phyloP scores from a whole-genome alignment of 2,113 vertebrate species.

The Tragelaphus imberbis region DNA sequence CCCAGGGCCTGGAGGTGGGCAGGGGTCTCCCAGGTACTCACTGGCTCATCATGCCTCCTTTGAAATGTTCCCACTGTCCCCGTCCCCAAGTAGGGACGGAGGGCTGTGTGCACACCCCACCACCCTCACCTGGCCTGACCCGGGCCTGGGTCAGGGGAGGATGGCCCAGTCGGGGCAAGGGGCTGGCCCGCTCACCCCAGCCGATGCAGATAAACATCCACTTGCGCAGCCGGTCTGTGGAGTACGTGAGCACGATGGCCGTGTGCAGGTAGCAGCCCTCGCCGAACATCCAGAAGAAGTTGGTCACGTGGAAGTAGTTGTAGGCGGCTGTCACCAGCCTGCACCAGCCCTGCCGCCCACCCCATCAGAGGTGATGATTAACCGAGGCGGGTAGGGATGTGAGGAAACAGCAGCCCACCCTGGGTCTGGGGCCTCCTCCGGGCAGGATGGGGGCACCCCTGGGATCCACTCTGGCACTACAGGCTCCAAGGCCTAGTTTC shows the following conservation, averaged over 20 bases:
- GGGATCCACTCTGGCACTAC: background rate
- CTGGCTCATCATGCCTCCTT: background rate
- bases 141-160: accelerated
- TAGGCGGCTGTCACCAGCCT: conserved; percentile 94
- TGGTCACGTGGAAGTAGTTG: conserved; percentile 99
- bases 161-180: accelerated
- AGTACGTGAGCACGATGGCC: conserved; percentile 97
- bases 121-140: background rate
- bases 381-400: background rate
- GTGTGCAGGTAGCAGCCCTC: conserved; percentile 99
- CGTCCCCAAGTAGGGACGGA: background rate
- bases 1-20: background rate
- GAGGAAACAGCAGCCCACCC: background rate
- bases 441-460: background rate
- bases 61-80: background rate
- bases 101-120: background rate
- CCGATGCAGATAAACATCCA: conserved; percentile 99
- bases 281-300: conserved; percentile 99
- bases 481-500: background rate
- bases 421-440: background rate
- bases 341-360: conserved; percentile 88
- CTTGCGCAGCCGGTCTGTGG: conserved; percentile 95
- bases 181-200: conserved; percentile 88
- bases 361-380: background rate
- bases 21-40: background rate